phyloP scores from a whole-genome alignment of 2,113 vertebrate species.

The Sylvietta virens region DNA sequence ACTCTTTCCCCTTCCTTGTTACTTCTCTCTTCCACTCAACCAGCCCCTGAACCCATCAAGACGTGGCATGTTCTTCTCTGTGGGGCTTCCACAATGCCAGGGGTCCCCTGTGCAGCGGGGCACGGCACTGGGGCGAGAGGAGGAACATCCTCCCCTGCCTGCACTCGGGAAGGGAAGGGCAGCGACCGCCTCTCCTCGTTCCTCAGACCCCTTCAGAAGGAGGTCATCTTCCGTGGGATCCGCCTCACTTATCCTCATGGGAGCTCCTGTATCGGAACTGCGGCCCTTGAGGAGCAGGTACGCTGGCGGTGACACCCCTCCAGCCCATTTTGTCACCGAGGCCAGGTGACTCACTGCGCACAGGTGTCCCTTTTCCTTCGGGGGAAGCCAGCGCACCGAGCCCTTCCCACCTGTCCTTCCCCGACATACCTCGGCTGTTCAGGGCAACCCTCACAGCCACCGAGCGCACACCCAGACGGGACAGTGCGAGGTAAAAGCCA shows the following conservation, averaged over 20 bases:
- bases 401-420: background rate
- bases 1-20: background rate
- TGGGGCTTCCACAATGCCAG: too few species aligned
- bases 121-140: accelerated
- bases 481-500: background rate
- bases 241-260: background rate
- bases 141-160: background rate
- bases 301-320: background rate
- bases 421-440: background rate
- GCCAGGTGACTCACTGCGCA: background rate
- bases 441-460: background rate
- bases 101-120: background rate
- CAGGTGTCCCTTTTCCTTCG: background rate
- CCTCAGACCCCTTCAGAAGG: background rate
- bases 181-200: accelerated
- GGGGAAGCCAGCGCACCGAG: background rate
- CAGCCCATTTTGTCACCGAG: background rate
- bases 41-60: accelerated
- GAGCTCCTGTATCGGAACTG: background rate
- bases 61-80: accelerated
- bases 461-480: background rate
- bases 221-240: background rate
- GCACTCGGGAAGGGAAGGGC: background rate
- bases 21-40: background rate
- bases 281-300: background rate